Base-by-base conservation (phyloP, 2,888 invertebrate genomes). In the Drosophila anomelani region DNA sequence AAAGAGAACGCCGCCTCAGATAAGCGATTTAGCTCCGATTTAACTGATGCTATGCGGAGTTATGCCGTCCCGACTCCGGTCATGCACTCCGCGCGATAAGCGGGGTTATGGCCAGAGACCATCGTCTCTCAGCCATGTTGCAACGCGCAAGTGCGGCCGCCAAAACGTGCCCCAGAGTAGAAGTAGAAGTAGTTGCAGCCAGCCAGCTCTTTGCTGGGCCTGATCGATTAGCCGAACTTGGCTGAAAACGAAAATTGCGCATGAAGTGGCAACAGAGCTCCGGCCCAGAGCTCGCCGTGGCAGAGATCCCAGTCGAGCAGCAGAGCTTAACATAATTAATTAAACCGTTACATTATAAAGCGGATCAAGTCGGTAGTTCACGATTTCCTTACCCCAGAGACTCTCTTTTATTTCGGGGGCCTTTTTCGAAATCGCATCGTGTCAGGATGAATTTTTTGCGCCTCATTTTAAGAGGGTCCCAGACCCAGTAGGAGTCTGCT, bases 281-380 rank as follows among this genome's bases (percentile, higher is more conserved):
- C 75, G 73, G 80, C 76, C 46, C 32, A 29, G 36, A 34, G 43
- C 26, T 47, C 26, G 62, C 46, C 58, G 44, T 43, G 51, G 61
- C 63, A 54, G 23, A 54, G 49, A 51, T 34, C 34, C 44, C 53
- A 47, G 51, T 41, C 57, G 54, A 23, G 72, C 36, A 23, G 56
- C 29, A 29, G 56, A 77, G 88, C 88, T 89, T 90, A 91, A 91
- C 90, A 90, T 91, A 91, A 91, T 91, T 92, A 91, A 91, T 91
- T 91, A 91, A 91, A 91, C 91, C 91, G 91, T 91, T 91, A 91
- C 91, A 89, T 88, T 89, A 89, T 87, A 87, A 87, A 88, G 90
- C 85, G 88, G 88, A 89, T 85, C 79, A 89, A 88, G 77, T 86
- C 77, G 81, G 84, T 76, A 72, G 85, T 88, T 88, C 88, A 88